Evolutionary conservation across 2,797 vertebrate species (phyloP), one percentile per base, ranked within the genome.

Genomic region (Thunnus albacares): DNA sequence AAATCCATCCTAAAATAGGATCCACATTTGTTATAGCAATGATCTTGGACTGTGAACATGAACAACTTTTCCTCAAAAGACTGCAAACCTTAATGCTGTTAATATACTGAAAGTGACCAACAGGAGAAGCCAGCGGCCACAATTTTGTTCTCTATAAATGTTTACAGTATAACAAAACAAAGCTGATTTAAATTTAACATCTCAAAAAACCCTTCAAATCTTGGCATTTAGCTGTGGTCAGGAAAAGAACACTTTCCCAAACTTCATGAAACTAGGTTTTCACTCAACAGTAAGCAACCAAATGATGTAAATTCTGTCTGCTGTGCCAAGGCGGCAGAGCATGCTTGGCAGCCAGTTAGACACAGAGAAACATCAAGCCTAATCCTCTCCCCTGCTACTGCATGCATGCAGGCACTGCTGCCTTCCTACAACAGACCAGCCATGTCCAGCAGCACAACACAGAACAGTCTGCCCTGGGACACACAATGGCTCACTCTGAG

Each of bases 301-400:
- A 89, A 82, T 89, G 89, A 91, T 89, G 89, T 91, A 93, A 94
- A 91, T 68, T 83, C 84, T 78, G 83, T 76, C 63, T 70, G 75
- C 77, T 59, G 85, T 89, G 85, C 81, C 87, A 53, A 87, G 68
- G 88, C 88, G 56, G 74, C 74, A 60, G 89, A 82, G 87, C 93
- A 62, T 74, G 82, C 90, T 88, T 92, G 92, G 83, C 83, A 87
- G 90, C 87, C 84, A 83, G 87, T 93, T 89, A 86, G 43, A 89
- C 94, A 86, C 87, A 91, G 88, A 91, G 80, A 87, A 92, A 90
- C 89, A 85, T 80, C 85, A 58, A 72, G 77, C 79, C 87, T 92
- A 78, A 85, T 92, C 94, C 91, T 83, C 41, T 4, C 1, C 79
- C 83, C 75, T 83, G 83, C 88, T 85, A n/a, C 47, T 86, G 77